Evolutionary conservation across 2,888 invertebrate species (phyloP).

Genomic region (Drosophila differens): DNA sequence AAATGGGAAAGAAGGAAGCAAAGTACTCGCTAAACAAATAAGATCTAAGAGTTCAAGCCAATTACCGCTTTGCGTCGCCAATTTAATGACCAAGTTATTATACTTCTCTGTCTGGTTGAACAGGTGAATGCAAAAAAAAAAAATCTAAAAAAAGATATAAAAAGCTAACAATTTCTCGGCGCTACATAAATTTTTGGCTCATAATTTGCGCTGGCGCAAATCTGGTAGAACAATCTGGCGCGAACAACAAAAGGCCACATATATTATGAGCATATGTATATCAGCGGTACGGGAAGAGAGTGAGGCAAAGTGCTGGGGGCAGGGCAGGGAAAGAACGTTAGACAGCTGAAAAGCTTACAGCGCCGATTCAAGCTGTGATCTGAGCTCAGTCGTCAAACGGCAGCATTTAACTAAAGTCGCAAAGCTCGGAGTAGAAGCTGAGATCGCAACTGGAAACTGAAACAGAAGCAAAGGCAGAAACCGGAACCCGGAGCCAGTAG

Average conservation of each 20-base stretch:
- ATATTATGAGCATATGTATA: conserved; percentile 50
- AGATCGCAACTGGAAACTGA: conserved; percentile 39
- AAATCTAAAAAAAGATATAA: background rate
- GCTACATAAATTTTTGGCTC: conserved; percentile 59
- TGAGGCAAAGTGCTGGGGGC: background rate
- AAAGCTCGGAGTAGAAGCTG: conserved; percentile 49
- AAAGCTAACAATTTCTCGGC: conserved; percentile 24
- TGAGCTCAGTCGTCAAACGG: conserved; percentile 67
- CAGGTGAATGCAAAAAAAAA: conserved; percentile 17
- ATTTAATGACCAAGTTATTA: conserved; percentile 39
- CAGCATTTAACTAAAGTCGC: conserved; percentile 78
- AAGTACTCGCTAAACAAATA: background rate
- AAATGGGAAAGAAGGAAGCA: conserved; percentile 1
- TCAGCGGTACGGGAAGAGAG: background rate
- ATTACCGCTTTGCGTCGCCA: conserved; percentile 31
- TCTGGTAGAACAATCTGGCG: conserved; percentile 9
- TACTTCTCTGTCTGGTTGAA: conserved; percentile 4
- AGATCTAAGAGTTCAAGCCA: background rate
- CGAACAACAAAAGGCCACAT: conserved; percentile 53
- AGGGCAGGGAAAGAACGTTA: conserved; percentile 20
- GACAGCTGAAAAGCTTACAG: conserved; percentile 65
- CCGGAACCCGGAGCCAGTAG: background rate
- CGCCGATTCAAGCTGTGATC: conserved; percentile 55
- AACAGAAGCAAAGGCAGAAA: conserved; percentile 2
- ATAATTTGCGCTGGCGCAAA: conserved; percentile 63